Evolutionary conservation across 2,113 vertebrate genomes (phyloP).

Genomic region (Orthonyx spaldingii): DNA sequence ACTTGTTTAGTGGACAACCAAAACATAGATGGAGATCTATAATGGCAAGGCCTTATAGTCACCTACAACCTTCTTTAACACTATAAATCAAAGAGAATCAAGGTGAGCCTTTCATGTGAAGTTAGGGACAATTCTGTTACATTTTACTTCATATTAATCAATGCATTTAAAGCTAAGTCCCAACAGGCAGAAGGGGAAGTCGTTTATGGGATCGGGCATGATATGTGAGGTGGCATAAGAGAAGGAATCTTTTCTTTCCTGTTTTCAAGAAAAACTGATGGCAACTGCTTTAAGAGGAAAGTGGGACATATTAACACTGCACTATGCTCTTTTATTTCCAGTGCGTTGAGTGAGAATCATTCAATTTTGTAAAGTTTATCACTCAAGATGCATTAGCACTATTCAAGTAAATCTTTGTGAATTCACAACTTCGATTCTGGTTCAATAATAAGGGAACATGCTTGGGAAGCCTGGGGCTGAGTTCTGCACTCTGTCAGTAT

Average conservation of each 20-base stretch:
- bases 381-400: neutral
- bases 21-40: neutral
- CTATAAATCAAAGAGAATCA: neutral
- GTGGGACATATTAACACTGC: neutral
- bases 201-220: neutral
- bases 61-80: neutral
- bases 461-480: conserved; percentile 25
- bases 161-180: conserved; percentile 30
- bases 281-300: neutral
- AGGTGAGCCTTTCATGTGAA: neutral
- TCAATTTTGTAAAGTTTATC: neutral
- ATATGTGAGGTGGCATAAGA: conserved; percentile 51
- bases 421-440: conserved; percentile 20
- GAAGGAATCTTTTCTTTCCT: conserved; percentile 40
- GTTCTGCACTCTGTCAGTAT: conserved; percentile 60
- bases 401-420: conserved; percentile 25
- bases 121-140: neutral
- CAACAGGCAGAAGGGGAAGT: conserved; percentile 51
- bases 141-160: conserved; percentile 41
- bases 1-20: neutral
- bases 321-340: neutral
- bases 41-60: neutral
- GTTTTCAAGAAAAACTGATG: neutral
- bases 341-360: neutral
- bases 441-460: conserved; percentile 34